Percentiles rank a stretch among this genome's conserved stretches.
Conservation (phyloP, 2,888 invertebrate species). For the Pecten maximus region DNA sequence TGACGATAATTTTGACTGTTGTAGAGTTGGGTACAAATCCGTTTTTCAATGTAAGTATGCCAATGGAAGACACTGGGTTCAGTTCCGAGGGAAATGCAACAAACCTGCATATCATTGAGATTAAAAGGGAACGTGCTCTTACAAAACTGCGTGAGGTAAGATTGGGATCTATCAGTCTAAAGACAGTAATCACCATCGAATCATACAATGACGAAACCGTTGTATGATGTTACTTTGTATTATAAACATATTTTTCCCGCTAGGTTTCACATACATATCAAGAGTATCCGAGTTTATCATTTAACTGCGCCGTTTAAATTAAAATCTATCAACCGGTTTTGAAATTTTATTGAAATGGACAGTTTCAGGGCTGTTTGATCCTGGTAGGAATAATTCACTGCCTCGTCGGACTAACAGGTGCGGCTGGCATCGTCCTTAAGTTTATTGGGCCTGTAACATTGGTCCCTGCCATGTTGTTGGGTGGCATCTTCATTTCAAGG, state of each 20-base stretch:
- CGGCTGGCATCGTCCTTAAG: constrained; percentile 66
- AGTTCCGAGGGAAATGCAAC: not conserved
- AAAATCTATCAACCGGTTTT: too few relatives aligned
- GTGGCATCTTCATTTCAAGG: constrained; percentile 66
- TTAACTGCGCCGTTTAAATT: too few relatives aligned
- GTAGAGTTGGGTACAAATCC: not conserved
- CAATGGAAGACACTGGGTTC: not conserved
- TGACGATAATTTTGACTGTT: not conserved
- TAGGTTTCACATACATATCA: too few relatives aligned
- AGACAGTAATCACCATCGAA: too few relatives aligned
- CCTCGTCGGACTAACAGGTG: constrained; percentile 69
- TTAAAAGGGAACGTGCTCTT: not conserved
- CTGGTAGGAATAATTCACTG: constrained; percentile 68
- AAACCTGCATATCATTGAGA: not conserved
- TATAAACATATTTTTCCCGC: too few relatives aligned
- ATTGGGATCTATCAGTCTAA: too few relatives aligned
- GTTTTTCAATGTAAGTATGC: not conserved
- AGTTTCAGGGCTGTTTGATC: constrained; percentile 72
- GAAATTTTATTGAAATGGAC: not conserved
- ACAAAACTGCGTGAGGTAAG: not conserved
- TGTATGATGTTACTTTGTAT: too few relatives aligned
- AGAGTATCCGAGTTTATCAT: too few relatives aligned
- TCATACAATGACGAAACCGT: too few relatives aligned
- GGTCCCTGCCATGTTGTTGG: constrained; percentile 68
- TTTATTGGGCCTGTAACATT: constrained; percentile 74